Conservation (phyloP, 2,888 invertebrate genomes). For the Agapostemon virescens region DNA sequence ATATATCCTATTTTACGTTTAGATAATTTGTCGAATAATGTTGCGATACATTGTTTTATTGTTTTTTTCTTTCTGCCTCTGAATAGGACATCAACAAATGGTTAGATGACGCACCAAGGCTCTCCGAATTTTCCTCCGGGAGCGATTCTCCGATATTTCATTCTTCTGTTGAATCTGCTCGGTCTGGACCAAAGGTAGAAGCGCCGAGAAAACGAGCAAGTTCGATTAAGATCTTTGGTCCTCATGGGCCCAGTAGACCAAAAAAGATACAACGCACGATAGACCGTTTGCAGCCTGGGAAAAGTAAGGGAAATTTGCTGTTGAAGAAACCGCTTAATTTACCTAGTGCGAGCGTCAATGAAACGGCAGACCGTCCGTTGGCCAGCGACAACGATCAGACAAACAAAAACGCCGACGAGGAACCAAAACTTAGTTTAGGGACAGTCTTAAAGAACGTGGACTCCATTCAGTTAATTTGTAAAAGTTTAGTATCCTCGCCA, state of each 20-base stretch:
- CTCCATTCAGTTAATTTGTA: conserved; percentile 78
- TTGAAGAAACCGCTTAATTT: conserved; percentile 85
- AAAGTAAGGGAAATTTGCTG: conserved; percentile 91
- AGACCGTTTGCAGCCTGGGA: conserved; percentile 91
- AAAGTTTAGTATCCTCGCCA: conserved; percentile 77
- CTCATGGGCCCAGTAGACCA: conserved; percentile 74
- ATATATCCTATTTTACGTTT: conserved; percentile 37
- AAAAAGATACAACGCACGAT: conserved; percentile 90
- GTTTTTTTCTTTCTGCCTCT: conserved; percentile 35
- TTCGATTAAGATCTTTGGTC: conserved; percentile 75
- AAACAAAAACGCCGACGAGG: conserved; percentile 77
- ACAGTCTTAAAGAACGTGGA: conserved; percentile 85
- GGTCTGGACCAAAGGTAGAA: conserved; percentile 84
- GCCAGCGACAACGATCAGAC: conserved; percentile 83
- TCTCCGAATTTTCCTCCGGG: conserved; percentile 88
- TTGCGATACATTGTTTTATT: conserved; percentile 19
- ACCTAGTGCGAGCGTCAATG: conserved; percentile 81
- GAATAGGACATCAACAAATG: conserved; percentile 92
- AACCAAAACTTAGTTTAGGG: conserved; percentile 91
- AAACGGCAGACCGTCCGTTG: conserved; percentile 81
- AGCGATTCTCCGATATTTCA: conserved; percentile 86
- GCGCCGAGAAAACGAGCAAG: conserved; percentile 81
- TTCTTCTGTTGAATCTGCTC: conserved; percentile 81
- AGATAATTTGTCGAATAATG: conserved; percentile 14
- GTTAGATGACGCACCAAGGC: conserved; percentile 91